Base-by-base conservation (phyloP, 2,113 vertebrate genomes). In the Acanthisitta chloris region DNA sequence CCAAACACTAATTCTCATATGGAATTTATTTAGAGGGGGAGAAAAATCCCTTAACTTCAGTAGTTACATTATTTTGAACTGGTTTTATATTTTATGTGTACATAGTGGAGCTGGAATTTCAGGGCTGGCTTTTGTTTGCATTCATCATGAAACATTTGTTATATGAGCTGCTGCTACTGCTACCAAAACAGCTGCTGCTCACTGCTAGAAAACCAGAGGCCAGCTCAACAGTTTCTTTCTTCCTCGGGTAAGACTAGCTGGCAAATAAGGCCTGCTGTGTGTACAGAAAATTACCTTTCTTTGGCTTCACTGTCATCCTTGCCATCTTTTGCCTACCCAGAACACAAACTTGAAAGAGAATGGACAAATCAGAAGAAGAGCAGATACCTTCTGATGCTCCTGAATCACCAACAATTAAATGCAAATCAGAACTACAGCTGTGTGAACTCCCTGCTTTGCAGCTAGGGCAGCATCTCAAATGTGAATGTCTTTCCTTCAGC, bases 141-240 rank as follows among this genome's bases (percentile, higher is more conserved):
- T 97, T 97, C 90, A 95, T 97, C 97, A 94, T 73, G 97, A 98
- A 97, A 94, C 97, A 97, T 97, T 97, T 97, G 97, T 97, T 98
- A 97, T 92, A 95, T 78, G 96, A 98, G 97, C 96, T 95, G 96
- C 94, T 92, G 97, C 97, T 98, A 96, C 97, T 91, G 97, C 97
- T 97, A 82, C 95, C 84, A 92, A 93, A 93, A 97, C 97, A 98
- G 97, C 97, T 95, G 97, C 91, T 83, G 70, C 77, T 96, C 59
- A 67, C 95, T 49, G 90, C 85, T 84, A 69, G 65, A 97, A 96
- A 96, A 94, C 81, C 70, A 96, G 94, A 95, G 77, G 34, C 81
- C 49, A 89, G 45, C 76, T 96, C 92, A 46, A 81, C 62, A 91
- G 59, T 92, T 92, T 87, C 73, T 65, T 87, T 90, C 86, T 90